Evolutionary conservation across 2,113 vertebrate genomes (phyloP), one percentile per base, ranked within the genome.

Genomic region (Nesoenas mayeri): DNA sequence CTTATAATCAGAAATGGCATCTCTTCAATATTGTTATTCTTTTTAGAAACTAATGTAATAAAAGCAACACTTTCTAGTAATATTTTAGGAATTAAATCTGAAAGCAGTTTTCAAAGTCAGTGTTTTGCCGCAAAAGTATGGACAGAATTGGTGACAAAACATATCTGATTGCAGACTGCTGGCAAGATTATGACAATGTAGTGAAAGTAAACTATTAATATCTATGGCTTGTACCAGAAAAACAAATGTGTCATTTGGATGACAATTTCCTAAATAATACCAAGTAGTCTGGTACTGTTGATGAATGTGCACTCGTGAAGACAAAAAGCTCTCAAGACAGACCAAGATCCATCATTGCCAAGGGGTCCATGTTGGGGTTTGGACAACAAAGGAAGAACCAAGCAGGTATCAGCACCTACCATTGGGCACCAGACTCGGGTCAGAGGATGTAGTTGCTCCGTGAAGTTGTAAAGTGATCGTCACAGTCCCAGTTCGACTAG

Each of bases 61-160:
- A 79, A 91, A 79, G 50, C 6, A 18, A 29, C 14, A 58, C 82
- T 91, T 79, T 2, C n/a, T 82, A 51, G 38, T 71, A 85, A 70
- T 19, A 85, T 57, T 88, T 91, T 65, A 75, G 24, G 40, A 84
- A 89, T 82, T 47, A 67, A 72, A 70, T 66, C 54, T 93, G 74
- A 73, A 84, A 94, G 69, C 28, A 79, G 21, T 50, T 88, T 91
- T 79, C 54, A 47, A 92, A 92, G 57, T 87, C 70, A 89, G 32
- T 24, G 44, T 86, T 95, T 95, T 88, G 5, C 38, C 3, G 2
- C n/a, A 62, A 50, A 87, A 79, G 10, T 57, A 73, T 5, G 4
- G 26, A 38, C 40, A 81, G 38, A 48, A 69, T 85, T 66, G 77
- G 32, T 40, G 51, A 72, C 58, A 87, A 87, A 85, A 85, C 44